Conservation (phyloP, 2,888 invertebrate species). For the Pemphredon lugubris region DNA sequence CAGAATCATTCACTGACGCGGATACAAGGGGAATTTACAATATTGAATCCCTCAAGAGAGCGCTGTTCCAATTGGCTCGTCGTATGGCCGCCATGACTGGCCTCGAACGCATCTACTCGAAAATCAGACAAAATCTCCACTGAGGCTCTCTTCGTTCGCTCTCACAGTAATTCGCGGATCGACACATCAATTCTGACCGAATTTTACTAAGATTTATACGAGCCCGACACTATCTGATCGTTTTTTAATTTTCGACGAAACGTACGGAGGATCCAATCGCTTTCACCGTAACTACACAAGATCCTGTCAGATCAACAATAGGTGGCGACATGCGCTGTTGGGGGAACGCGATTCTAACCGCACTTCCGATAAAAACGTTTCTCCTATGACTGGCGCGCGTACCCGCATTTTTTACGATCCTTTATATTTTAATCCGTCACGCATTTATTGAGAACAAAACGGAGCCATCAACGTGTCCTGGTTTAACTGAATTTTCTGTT, state of each 20-base stretch:
- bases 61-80: constrained; percentile 88
- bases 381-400: background rate
- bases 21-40: constrained; percentile 86
- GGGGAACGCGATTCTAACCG: constrained; percentile 75
- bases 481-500: constrained; percentile 23
- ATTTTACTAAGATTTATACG: constrained; percentile 27
- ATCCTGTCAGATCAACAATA: constrained; percentile 69
- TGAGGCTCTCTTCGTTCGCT: constrained; percentile 18
- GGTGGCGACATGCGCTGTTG: constrained; percentile 74
- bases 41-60: constrained; percentile 82
- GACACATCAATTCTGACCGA: constrained; percentile 3
- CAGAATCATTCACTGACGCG: constrained; percentile 87
- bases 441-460: background rate
- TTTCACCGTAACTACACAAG: constrained; percentile 65
- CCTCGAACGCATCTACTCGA: constrained; percentile 78
- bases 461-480: background rate
- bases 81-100: constrained; percentile 86
- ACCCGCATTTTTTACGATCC: background rate
- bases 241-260: constrained; percentile 50
- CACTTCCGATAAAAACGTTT: constrained; percentile 56
- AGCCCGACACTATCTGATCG: constrained; percentile 6
- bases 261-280: constrained; percentile 73
- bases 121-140: constrained; percentile 33
- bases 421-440: background rate
- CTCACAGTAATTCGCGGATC: constrained; percentile 19